Base-by-base conservation (phyloP, 2,113 vertebrate genomes). In the Epinephelus moara region DNA sequence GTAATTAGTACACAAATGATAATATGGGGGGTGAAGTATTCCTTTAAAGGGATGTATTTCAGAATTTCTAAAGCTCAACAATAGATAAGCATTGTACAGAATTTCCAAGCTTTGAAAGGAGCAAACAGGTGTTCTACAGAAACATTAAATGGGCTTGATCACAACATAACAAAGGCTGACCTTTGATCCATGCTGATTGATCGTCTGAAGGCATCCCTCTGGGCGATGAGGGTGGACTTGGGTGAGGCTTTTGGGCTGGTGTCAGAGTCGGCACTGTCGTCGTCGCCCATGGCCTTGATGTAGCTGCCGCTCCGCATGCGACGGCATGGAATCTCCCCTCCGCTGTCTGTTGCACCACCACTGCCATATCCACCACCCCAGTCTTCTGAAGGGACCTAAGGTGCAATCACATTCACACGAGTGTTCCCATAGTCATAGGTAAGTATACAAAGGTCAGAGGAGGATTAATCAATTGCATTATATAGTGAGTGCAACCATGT, bases 221-320 rank as follows among this genome's bases (percentile, higher is more conserved):
- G 96, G 59, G 95, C 96, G 15, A 97, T 93, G 72, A 96, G 84
- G 3, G 92, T 94, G 0, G 96, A 97, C 91, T 98, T 97, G 72
- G 98, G 97, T 4, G 96, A 94, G 12, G 97, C 93, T 94, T 98
- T 99, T 75, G 97, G 91, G 83, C 97, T 99, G 93, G 96, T 91
- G 1, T 99, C 98, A 0, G 98, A 99, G 93, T 99, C 98, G 0
- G 90, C 97, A 0, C 98, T 99, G 94, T 99, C 98, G 27, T 99
- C 98, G 0, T 99, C 98, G 0, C 98, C 98, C 98, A 99, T 99
- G 94, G 98, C 98, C 95, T 99, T 99, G 94, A 99, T 99, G 95
- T 99, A 99, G 96, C 98, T 99, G 93, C 98, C 98, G 2, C 98
- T 99, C 84, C 98, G 97, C 98, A 99, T 99, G 76, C 98, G 95